Evolutionary conservation across 2,797 vertebrate species (phyloP).

Genomic region (Fundulus diaphanus): DNA sequence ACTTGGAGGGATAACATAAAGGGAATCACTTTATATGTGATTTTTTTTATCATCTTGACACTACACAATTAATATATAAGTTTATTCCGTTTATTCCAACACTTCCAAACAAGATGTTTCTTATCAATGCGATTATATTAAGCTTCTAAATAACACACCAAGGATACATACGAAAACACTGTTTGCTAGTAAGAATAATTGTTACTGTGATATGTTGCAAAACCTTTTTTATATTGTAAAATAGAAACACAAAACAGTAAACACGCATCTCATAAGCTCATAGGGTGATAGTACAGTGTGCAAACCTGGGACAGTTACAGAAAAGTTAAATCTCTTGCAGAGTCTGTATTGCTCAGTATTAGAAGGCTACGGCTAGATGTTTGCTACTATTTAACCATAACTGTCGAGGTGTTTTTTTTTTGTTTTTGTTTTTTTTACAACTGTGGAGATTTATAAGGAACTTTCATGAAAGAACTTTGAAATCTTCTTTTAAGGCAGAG

Average conservation of each 20-base stretch:
- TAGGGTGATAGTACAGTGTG: background rate
- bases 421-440: constrained; percentile 12
- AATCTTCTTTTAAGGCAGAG: constrained; percentile 19
- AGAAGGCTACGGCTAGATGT: background rate
- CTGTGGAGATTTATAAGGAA: constrained; percentile 12
- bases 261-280: background rate
- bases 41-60: constrained; percentile 31
- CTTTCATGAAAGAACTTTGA: constrained; percentile 26
- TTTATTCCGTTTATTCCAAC: constrained; percentile 17
- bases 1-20: background rate
- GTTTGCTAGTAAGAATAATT: constrained; percentile 5
- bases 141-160: background rate
- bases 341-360: background rate
- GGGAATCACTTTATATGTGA: background rate
- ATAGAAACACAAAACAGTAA: background rate
- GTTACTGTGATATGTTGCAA: background rate
- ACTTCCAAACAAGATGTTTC: constrained; percentile 3
- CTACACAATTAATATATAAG: constrained; percentile 40
- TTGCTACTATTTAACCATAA: background rate
- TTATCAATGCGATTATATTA: background rate
- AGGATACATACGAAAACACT: constrained; percentile 4
- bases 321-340: background rate
- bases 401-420: background rate
- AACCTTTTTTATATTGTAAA: background rate
- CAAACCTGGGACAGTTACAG: constrained; percentile 4